Evolutionary conservation across 1,140 invertebrate species (phyloP).

Genomic region (Tribolium castaneum): DNA sequence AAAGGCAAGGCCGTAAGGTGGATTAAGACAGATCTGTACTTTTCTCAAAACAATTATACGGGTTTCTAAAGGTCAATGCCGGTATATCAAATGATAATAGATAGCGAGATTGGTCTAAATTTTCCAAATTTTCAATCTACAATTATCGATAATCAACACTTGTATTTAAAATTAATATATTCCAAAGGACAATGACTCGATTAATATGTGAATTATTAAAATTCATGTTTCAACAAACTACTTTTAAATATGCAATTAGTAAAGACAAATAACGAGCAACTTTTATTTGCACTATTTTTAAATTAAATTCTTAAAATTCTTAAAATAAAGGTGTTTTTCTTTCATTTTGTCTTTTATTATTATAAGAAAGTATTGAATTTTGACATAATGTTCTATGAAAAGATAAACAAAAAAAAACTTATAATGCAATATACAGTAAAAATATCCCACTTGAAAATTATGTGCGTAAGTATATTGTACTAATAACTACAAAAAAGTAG

Average conservation of each 20-base stretch:
- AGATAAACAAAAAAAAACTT: no score
- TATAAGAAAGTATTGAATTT: no score
- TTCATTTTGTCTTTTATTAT: no score
- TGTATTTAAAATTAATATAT: not conserved
- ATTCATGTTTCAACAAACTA: not conserved
- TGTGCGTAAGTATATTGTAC: no score
- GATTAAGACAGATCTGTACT: not conserved
- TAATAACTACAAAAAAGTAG: no score
- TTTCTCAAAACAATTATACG: not conserved
- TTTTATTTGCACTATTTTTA: no score
- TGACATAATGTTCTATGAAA: no score
- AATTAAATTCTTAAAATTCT: no score
- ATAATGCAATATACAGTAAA: no score
- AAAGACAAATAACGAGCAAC: no score
- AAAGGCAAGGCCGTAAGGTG: conserved; percentile 17
- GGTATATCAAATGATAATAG: not conserved
- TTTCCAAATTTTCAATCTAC: not conserved
- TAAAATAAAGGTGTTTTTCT: no score
- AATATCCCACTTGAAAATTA: no score
- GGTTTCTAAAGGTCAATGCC: conserved; percentile 23
- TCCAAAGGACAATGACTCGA: not conserved
- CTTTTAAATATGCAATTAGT: not conserved
- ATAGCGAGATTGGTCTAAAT: not conserved
- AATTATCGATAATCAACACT: not conserved
- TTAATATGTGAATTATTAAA: not conserved